Conservation (phyloP, 2,797 vertebrate species). For the Microhierax caerulescens region DNA sequence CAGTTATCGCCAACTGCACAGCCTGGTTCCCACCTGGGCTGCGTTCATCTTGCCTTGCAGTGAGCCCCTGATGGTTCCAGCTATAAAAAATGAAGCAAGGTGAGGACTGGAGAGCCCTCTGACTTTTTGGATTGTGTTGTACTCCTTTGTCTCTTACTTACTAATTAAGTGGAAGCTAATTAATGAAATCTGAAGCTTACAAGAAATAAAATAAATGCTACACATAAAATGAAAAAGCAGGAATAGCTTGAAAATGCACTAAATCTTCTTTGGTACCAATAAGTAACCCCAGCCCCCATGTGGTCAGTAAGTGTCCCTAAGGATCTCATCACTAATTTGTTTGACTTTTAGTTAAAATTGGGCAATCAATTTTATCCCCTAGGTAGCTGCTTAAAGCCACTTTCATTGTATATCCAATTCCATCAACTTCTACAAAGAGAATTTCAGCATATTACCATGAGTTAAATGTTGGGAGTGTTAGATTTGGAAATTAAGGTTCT, state of each 20-base stretch:
- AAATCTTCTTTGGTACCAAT: background rate
- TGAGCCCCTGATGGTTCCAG: background rate
- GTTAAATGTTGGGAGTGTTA: background rate
- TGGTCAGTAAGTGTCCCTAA: conserved; percentile 21
- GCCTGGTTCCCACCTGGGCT: background rate
- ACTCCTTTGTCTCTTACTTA: conserved; percentile 11
- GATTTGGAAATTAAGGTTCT: background rate
- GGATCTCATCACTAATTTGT: conserved; percentile 53
- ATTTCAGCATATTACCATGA: background rate
- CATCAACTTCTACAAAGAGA: conserved; percentile 4
- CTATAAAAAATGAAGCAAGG: background rate
- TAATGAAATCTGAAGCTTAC: conserved; percentile 31
- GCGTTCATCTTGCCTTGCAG: rapidly evolving
- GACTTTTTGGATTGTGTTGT: background rate
- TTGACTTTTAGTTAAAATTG: conserved; percentile 65
- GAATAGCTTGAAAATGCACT: background rate
- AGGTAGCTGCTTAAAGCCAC: conserved; percentile 23
- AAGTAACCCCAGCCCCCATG: background rate
- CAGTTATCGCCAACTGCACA: background rate
- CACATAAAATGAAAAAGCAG: background rate
- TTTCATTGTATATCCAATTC: conserved; percentile 43
- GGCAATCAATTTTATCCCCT: conserved; percentile 50
- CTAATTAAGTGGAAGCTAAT: conserved; percentile 17
- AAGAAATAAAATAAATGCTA: background rate
- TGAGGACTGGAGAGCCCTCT: background rate